phyloP scores from a whole-genome alignment of 2,113 vertebrate genomes.

The Crotalus helleri region DNA sequence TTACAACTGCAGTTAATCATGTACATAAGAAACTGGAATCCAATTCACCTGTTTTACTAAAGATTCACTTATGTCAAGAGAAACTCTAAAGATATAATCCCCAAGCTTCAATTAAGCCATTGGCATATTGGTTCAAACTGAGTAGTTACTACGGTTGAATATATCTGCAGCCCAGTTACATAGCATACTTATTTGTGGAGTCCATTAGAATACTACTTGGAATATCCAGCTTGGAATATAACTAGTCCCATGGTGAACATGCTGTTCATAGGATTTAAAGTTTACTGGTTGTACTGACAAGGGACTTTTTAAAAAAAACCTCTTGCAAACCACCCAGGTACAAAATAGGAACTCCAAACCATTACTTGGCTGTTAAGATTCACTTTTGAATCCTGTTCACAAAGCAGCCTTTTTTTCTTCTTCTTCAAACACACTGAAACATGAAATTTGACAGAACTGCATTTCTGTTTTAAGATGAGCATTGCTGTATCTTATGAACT shows the following conservation, averaged over 20 bases:
- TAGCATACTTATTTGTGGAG: constrained; percentile 26
- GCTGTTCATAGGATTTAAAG: background rate
- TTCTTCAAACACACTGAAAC: constrained; percentile 48
- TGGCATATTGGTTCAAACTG: constrained; percentile 41
- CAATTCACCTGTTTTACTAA: constrained; percentile 53
- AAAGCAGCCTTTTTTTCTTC: constrained; percentile 49
- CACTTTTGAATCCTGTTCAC: constrained; percentile 32
- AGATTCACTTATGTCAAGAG: constrained; percentile 54
- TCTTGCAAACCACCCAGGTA: background rate
- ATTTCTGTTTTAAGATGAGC: constrained; percentile 53
- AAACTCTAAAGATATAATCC: constrained; percentile 45
- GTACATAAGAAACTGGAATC: constrained; percentile 51
- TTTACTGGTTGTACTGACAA: background rate
- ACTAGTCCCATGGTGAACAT: background rate
- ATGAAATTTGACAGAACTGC: constrained; percentile 45
- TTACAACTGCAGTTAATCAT: constrained; percentile 51
- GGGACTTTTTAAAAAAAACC: background rate
- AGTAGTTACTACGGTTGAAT: constrained; percentile 50
- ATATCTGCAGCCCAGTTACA: constrained; percentile 38
- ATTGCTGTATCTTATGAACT: constrained; percentile 62
- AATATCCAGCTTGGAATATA: background rate
- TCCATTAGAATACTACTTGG: background rate
- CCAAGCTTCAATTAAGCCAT: constrained; percentile 49
- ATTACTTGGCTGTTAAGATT: constrained; percentile 23
- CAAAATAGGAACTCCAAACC: constrained; percentile 46